Evolutionary conservation across 2,113 vertebrate species (phyloP), one percentile per base, ranked within the genome.

Genomic region (Baryphthengus martii): DNA sequence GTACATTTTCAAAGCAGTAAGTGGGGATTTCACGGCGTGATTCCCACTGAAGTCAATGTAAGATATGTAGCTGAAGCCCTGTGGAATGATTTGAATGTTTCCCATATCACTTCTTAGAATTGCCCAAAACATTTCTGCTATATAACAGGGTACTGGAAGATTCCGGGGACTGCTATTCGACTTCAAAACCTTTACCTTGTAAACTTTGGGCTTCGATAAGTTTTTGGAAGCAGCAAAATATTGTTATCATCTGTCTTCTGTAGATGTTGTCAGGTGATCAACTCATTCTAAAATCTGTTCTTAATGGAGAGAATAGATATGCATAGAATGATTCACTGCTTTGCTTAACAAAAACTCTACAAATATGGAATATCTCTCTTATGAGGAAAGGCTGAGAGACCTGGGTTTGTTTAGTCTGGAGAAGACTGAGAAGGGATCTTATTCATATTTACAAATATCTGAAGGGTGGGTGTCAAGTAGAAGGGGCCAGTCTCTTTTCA

Each of bases 1-100:
- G 61, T 65, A 35, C 68, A 45, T 72, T 94, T 97, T 96, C 92
- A 97, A 97, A 94, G 95, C 90, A 75, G 0, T 40, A 47, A 90
- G 61, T 65, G 75, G 79, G 72, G 65, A 91, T 92, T 92, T 89
- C 95, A 45, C 96, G 56, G 92, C 17, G 0, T 72, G 92, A 35
- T 78, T 96, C 85, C 79, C 92, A 74, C 90, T 84, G 85, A 86
- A 95, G 82, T 56, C 92, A 72, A 37, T 89, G 83, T 56, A 72
- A 84, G 79, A 72, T 81, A 58, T 47, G 85, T 61, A 90, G 52
- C 82, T 86, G 83, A 59, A 95, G 39, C n/a, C 73, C 70, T 25
- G 44, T 61, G 89, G n/a, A 63, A 61, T 68, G 29, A 92, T 91
- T 78, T 96, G 39, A 95, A 81, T 96, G 39, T 68, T 87, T 91